Percentiles rank a stretch among this genome's conserved stretches.
phyloP scores from a whole-genome alignment of 2,888 invertebrate species.

The Hydrotaea cyrtoneurina region DNA sequence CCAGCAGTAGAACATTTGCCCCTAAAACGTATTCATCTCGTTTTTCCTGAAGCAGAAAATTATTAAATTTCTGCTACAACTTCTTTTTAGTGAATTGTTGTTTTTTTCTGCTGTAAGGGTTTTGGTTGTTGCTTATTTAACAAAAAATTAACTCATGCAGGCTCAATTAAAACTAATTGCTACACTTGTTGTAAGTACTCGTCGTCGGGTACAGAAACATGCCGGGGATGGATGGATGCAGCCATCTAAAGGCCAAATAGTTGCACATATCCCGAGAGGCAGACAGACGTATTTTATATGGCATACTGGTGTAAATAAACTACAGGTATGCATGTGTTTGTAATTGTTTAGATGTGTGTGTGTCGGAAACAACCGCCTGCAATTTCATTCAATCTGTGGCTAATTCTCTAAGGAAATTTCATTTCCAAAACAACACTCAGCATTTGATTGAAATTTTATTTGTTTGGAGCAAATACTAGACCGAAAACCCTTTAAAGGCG shows the following conservation, averaged over 20 bases:
- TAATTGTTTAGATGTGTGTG: neutral
- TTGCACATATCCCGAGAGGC: neutral
- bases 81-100: slow-evolving; percentile 42
- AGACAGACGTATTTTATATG: neutral
- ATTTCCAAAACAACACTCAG: too few species aligned
- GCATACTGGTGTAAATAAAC: neutral
- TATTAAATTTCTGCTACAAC: slow-evolving; percentile 53
- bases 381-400: neutral
- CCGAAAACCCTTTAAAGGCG: too few species aligned
- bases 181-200: slow-evolving; percentile 56
- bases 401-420: neutral
- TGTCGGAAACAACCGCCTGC: neutral
- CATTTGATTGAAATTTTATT: too few species aligned
- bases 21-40: slow-evolving; percentile 4
- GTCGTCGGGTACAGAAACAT: neutral
- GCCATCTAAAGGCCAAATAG: neutral
- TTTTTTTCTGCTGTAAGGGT: slow-evolving; percentile 29
- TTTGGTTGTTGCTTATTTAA: slow-evolving; percentile 51
- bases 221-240: slow-evolving; percentile 7
- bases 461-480: too few species aligned
- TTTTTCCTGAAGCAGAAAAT: slow-evolving; percentile 61
- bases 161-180: slow-evolving; percentile 68
- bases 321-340: neutral
- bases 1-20: slow-evolving; percentile 46
- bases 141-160: slow-evolving; percentile 68